Conservation (phyloP, 1,140 invertebrate genomes). For the Formica exsecta region DNA sequence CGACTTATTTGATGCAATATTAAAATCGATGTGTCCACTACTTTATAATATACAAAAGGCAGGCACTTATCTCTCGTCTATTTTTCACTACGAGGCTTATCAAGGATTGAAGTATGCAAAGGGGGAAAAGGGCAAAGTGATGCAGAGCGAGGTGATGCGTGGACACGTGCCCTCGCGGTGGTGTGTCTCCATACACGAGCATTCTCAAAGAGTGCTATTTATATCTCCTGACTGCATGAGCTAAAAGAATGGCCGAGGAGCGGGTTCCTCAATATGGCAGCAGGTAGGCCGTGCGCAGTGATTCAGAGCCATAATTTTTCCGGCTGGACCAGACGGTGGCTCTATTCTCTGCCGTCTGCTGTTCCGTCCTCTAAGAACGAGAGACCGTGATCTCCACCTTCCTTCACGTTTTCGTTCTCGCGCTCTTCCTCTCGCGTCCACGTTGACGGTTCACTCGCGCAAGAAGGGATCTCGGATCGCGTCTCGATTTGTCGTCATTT, state of each 20-base stretch:
- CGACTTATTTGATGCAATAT: not conserved
- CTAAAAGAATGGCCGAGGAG: conserved; percentile 76
- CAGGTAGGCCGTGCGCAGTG: conserved; percentile 80
- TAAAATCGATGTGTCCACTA: not conserved
- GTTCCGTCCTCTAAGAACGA: conserved; percentile 47
- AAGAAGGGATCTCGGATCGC: conserved; percentile 32
- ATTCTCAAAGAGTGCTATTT: conserved; percentile 82
- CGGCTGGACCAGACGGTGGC: conserved; percentile 79
- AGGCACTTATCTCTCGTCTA: conserved; percentile 15
- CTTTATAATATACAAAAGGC: not conserved
- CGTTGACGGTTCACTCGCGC: conserved; percentile 20
- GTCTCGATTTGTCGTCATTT: conserved; percentile 4
- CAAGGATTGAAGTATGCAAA: not conserved
- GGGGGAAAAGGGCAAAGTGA: conserved; percentile 48
- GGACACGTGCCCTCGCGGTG: conserved; percentile 64
- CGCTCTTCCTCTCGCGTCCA: not conserved
- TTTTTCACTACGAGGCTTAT: not conserved
- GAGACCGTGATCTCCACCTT: conserved; percentile 24
- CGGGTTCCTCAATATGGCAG: conserved; percentile 84
- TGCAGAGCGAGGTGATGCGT: conserved; percentile 71
- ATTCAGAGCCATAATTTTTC: conserved; percentile 82
- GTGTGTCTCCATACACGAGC: conserved; percentile 74
- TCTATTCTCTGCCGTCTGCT: conserved; percentile 74
- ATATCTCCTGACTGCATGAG: conserved; percentile 81
- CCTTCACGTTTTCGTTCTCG: conserved; percentile 38